Evolutionary conservation across 2,113 vertebrate species (phyloP).

Genomic region (Oceanites oceanicus): DNA sequence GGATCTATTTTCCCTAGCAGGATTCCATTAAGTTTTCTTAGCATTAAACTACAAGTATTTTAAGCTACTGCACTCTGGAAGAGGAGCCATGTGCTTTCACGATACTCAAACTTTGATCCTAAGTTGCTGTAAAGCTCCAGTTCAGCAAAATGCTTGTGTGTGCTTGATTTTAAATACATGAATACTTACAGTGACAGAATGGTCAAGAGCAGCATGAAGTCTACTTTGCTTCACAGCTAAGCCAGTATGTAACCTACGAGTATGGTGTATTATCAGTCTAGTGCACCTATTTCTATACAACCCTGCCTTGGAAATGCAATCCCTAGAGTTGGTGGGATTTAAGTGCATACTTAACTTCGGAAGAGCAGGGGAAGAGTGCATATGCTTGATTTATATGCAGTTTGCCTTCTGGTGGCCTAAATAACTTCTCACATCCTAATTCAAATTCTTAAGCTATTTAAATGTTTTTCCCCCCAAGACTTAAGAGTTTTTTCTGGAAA

Average conservation of each 20-base stretch:
- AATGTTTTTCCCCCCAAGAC: neutral
- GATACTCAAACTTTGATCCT: slow-evolving; percentile 42
- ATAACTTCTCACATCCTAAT: slow-evolving; percentile 23
- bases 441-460: slow-evolving; percentile 20
- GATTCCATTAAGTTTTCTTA: slow-evolving; percentile 46
- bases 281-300: slow-evolving; percentile 39
- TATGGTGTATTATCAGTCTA: slow-evolving; percentile 28
- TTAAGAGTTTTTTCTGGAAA: neutral
- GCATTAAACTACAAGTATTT: slow-evolving; percentile 45
- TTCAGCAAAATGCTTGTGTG: slow-evolving; percentile 43
- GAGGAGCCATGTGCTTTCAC: slow-evolving; percentile 24
- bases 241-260: slow-evolving; percentile 50
- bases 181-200: slow-evolving; percentile 55
- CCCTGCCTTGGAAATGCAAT: slow-evolving; percentile 7
- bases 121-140: slow-evolving; percentile 58
- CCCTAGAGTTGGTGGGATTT: neutral
- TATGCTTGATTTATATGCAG: slow-evolving; percentile 18
- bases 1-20: neutral
- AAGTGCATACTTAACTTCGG: slow-evolving; percentile 34
- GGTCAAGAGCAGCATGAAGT: slow-evolving; percentile 57
- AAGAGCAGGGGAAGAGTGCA: neutral
- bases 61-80: slow-evolving; percentile 17
- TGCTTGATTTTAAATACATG: slow-evolving; percentile 61
- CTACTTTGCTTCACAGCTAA: slow-evolving; percentile 53
- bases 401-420: slow-evolving; percentile 47